A percentile compares a stretch with the other conserved stretches of the same genome.
Evolutionary conservation across 2,888 invertebrate species (phyloP).

Genomic region (Lutraria lutraria): DNA sequence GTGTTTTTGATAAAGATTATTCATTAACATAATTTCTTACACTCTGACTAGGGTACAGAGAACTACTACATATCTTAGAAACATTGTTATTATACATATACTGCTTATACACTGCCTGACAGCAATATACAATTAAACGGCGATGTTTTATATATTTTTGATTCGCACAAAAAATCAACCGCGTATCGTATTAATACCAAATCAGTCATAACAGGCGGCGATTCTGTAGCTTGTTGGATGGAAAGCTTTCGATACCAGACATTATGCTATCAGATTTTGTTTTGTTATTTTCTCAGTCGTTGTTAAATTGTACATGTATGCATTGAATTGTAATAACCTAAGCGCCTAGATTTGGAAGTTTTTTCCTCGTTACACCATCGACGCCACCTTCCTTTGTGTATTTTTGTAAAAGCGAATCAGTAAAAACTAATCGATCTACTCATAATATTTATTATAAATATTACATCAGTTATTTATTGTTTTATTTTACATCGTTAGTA

Average conservation of each 20-base stretch:
- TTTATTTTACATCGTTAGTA: neutral
- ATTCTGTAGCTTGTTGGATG: neutral
- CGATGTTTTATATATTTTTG: neutral
- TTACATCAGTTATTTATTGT: neutral
- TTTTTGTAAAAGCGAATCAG: too few relatives aligned
- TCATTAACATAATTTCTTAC: too few relatives aligned
- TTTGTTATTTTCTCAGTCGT: too few relatives aligned
- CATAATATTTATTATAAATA: neutral
- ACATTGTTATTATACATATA: neutral
- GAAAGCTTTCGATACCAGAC: neutral
- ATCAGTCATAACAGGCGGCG: neutral
- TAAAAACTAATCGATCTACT: neutral
- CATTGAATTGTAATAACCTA: too few relatives aligned
- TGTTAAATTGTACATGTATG: too few relatives aligned
- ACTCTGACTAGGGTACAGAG: neutral
- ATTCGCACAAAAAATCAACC: neutral
- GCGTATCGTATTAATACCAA: neutral
- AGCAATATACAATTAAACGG: constrained; percentile 11
- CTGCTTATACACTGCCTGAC: neutral
- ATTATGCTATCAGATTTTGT: too few relatives aligned
- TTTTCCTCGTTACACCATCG: too few relatives aligned
- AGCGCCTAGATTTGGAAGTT: too few relatives aligned
- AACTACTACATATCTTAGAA: neutral
- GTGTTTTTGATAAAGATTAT: too few relatives aligned
- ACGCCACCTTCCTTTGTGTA: too few relatives aligned